Evolutionary conservation across 2,888 invertebrate genomes (phyloP), one percentile per base, ranked within the genome.

Genomic region (Chrysolina oricalcia): DNA sequence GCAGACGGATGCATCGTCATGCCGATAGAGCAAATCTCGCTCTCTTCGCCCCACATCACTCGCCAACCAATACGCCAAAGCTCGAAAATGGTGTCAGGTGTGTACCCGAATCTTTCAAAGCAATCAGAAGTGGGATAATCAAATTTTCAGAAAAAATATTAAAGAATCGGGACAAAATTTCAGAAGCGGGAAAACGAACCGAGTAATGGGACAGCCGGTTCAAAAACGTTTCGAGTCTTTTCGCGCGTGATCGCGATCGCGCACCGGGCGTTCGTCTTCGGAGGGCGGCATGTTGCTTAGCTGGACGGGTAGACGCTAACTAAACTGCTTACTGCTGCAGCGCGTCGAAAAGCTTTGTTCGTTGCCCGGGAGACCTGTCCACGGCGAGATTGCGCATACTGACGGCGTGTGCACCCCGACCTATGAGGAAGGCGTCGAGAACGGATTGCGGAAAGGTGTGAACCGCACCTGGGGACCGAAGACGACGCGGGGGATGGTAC

Each of bases 21-120:
- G 88, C 95, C 96, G 88, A 96, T 95, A 85, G 96, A 95, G 89
- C 93, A 95, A 88, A 95, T 95, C 91, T 95, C 95, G 78, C 92
- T 91, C 82, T 92, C 92, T 83, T 92, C 92, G 84, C 92, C 93
- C 93, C 93, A 94, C 93, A 93, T 93, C 82, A 77, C 78, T 21
- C 23, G 27, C 21, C 4, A 41, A 53, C 21, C 13, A 64, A 75
- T 23, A 64, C 63, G 17, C 50, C 17, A 53, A 23, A 35, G 40
- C 19, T 48, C 15, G 17, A 67, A 62, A 71, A 72, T 35, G 23
- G 40, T 27, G 23, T 67, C 50, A 66, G 48, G 59, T 59, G 35
- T 59, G 59, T 35, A 56, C 9, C 21, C 17, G 17, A n/a, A n/a
- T 8, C 5, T 69, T 40, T 4, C 15, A 56, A 56, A 35, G 8